These are phyloP conservation scores for Tauraco hartlaubi DNA, from an alignment of 2,797 vertebrate genomes.

Conservation along the genomic window DNA sequence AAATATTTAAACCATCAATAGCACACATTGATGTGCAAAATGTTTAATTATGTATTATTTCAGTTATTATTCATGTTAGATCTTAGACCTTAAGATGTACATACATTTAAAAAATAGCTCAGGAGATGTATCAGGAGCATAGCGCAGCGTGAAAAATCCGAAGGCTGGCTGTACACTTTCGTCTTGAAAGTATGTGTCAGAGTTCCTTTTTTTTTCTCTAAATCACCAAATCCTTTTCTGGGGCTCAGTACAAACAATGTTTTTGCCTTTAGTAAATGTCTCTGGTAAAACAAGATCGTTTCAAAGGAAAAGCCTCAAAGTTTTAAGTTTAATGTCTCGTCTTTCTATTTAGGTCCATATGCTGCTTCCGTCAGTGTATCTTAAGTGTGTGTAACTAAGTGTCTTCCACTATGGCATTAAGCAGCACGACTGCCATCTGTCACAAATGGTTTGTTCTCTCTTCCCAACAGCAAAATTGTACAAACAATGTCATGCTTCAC, in stretches of 20 bases:
- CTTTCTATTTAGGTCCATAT: neutral
- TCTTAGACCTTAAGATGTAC: slow-evolving; percentile 72
- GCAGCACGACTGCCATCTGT: slow-evolving; percentile 4
- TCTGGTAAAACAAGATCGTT: slow-evolving; percentile 12
- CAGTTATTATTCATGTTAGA: slow-evolving; percentile 76
- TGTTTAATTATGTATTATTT: slow-evolving; percentile 78
- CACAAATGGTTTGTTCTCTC: neutral
- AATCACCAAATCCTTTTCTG: neutral
- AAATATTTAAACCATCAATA: slow-evolving; percentile 80
- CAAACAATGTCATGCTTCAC: neutral
- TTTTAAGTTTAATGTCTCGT: neutral
- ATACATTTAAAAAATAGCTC: slow-evolving; percentile 73
- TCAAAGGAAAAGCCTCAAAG: neutral
- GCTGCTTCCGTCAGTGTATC: neutral
- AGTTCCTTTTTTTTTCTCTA: neutral
- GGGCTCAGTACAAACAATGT: neutral
- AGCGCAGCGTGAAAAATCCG: slow-evolving; percentile 54
- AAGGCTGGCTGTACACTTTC: neutral
- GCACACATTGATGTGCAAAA: slow-evolving; percentile 68
- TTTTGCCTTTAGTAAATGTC: neutral
- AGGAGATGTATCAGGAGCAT: slow-evolving; percentile 51
- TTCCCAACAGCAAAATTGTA: neutral
- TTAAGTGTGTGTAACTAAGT: neutral
- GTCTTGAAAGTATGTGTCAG: neutral
- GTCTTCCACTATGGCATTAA: neutral